Evolutionary conservation across 1,140 invertebrate species (phyloP).

Genomic region (Pinna nobilis): DNA sequence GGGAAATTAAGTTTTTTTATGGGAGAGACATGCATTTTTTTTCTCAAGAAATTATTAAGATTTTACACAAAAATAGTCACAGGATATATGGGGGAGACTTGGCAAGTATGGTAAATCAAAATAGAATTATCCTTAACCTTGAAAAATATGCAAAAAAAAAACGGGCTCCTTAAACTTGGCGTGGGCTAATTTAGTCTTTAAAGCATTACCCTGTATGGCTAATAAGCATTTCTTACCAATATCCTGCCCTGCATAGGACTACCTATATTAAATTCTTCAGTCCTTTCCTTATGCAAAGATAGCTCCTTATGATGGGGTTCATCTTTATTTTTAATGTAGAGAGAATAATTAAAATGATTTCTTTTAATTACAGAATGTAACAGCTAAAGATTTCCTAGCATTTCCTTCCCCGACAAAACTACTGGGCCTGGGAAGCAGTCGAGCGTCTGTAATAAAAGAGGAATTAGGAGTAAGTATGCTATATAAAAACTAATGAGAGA

Average conservation of each 20-base stretch:
- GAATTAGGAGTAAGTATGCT: slow-evolving; percentile 70
- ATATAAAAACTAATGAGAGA: too few relatives aligned
- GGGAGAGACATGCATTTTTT: too few relatives aligned
- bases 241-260: not conserved
- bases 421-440: slow-evolving; percentile 76
- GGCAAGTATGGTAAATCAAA: too few relatives aligned
- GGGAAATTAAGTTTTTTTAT: too few relatives aligned
- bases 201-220: too few relatives aligned
- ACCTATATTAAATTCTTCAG: not conserved
- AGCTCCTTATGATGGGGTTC: not conserved
- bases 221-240: not conserved
- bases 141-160: too few relatives aligned
- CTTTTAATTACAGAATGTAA: slow-evolving; percentile 40
- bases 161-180: too few relatives aligned
- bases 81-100: too few relatives aligned
- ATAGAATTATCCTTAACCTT: too few relatives aligned
- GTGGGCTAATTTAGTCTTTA: too few relatives aligned
- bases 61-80: too few relatives aligned
- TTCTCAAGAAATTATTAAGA: too few relatives aligned
- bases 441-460: slow-evolving; percentile 73
- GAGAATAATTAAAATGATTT: not conserved
- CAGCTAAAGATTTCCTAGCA: slow-evolving; percentile 77
- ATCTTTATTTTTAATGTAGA: not conserved
- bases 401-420: slow-evolving; percentile 78
- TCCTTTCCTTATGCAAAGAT: slow-evolving; percentile 5